These are phyloP conservation scores for Xestoiulus laeticollis DNA, from an alignment of 2,888 invertebrate species.

Conservation along the genomic window DNA sequence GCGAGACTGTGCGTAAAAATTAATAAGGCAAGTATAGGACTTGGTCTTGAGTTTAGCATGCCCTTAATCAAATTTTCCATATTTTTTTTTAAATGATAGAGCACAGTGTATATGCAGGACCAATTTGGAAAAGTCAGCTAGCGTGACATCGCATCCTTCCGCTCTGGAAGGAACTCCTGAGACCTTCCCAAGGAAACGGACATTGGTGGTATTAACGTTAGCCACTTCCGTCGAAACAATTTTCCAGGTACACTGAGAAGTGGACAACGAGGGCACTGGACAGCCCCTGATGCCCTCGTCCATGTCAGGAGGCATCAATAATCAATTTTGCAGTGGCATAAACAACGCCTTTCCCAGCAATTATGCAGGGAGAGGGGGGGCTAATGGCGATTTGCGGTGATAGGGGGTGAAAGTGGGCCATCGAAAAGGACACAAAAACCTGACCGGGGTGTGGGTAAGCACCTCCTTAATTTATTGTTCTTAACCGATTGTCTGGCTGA, in stretches of 20 bases:
- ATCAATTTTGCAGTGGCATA: neutral
- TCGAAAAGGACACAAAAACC: neutral
- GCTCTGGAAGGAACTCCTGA: neutral
- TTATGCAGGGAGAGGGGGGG: neutral
- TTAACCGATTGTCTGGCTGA: neutral
- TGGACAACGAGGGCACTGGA: slow-evolving; percentile 12
- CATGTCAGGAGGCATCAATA: neutral
- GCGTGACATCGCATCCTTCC: neutral
- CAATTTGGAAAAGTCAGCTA: no score
- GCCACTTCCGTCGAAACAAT: neutral
- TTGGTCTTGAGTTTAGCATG: no score
- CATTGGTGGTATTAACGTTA: neutral
- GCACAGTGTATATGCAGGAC: no score
- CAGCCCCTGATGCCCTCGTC: neutral
- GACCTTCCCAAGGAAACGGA: neutral
- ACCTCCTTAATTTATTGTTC: neutral
- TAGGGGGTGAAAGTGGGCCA: neutral
- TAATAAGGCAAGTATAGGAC: no score
- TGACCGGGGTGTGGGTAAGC: neutral
- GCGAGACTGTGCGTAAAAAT: no score
- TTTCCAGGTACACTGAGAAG: neutral
- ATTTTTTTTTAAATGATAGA: no score
- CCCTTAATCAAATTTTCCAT: no score
- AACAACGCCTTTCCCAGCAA: neutral
- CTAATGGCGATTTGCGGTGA: slow-evolving; percentile 12